phyloP scores from a whole-genome alignment of 2,888 invertebrate genomes.

The Trissolcus japonicus region DNA sequence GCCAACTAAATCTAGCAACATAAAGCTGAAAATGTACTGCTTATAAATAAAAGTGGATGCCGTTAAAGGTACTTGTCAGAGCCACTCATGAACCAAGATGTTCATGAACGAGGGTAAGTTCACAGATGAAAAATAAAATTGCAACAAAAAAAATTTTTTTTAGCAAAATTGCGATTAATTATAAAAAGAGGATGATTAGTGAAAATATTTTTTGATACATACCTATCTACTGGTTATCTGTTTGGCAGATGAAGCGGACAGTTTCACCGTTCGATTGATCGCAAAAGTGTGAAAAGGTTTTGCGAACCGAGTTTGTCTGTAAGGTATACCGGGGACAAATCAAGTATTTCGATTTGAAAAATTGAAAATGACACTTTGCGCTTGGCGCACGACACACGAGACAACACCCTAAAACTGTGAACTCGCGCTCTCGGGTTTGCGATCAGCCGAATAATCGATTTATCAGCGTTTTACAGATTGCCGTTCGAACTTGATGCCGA shows the following conservation, averaged over 20 bases:
- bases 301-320: slow-evolving; percentile 24
- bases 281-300: too few species aligned
- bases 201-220: slow-evolving; percentile 7
- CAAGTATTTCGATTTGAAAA: not conserved
- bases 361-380: slow-evolving; percentile 11
- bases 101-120: too few species aligned
- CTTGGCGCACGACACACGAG: slow-evolving; percentile 17
- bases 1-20: too few species aligned
- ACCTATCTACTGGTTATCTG: slow-evolving; percentile 20
- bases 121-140: too few species aligned
- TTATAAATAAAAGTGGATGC: too few species aligned
- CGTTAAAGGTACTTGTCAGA: too few species aligned
- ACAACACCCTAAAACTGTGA: slow-evolving; percentile 24
- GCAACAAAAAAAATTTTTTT: too few species aligned
- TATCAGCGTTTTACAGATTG: not conserved
- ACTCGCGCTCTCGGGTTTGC: not conserved
- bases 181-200: too few species aligned
- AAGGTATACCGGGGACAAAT: slow-evolving; percentile 37
- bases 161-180: too few species aligned
- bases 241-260: not conserved
- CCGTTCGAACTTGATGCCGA: not conserved
- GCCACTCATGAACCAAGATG: not conserved
- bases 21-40: too few species aligned
- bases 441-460: not conserved
- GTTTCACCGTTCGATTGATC: too few species aligned